Percentiles rank a stretch among this genome's conserved stretches.
These are phyloP conservation scores for Patiria miniata DNA, from an alignment of 35 echinoderm and acorn worm genomes.

Conservation along the genomic window DNA sequence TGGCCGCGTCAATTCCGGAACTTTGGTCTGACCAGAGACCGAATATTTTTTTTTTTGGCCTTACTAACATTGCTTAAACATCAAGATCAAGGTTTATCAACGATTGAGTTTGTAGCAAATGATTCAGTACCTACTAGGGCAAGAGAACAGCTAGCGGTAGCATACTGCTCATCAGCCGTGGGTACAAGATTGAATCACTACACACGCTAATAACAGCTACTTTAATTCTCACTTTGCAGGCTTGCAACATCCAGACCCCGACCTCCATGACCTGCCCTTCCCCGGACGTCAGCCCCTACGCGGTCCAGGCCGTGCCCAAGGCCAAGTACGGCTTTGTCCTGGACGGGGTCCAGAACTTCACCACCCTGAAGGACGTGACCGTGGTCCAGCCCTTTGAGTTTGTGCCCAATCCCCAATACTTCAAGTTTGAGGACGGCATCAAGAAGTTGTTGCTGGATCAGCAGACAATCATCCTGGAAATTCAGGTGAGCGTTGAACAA, in stretches of 20 bases:
- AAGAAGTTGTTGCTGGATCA: conserved; percentile 33
- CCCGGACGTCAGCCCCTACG: conserved; percentile 56
- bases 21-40: no score
- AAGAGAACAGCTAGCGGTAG: no score
- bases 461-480: conserved; percentile 41
- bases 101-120: no score
- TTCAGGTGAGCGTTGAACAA: conserved; percentile 15
- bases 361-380: conserved; percentile 37
- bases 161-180: no score
- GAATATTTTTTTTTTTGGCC: no score
- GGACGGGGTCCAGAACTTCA: conserved; percentile 70
- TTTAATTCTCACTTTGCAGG: neutral
- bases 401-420: conserved; percentile 51
- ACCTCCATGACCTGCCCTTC: conserved; percentile 54
- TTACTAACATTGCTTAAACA: no score
- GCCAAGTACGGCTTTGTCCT: conserved; percentile 69
- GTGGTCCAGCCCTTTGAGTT: conserved; percentile 57
- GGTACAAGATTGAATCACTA: no score
- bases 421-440: conserved; percentile 44
- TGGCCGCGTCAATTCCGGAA: no score
- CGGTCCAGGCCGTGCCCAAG: conserved; percentile 17
- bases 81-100: no score
- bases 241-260: conserved; percentile 11
- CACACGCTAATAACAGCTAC: no score
- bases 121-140: no score